Evolutionary conservation across 2,113 vertebrate species (phyloP).

Genomic region (Pantherophis guttatus): DNA sequence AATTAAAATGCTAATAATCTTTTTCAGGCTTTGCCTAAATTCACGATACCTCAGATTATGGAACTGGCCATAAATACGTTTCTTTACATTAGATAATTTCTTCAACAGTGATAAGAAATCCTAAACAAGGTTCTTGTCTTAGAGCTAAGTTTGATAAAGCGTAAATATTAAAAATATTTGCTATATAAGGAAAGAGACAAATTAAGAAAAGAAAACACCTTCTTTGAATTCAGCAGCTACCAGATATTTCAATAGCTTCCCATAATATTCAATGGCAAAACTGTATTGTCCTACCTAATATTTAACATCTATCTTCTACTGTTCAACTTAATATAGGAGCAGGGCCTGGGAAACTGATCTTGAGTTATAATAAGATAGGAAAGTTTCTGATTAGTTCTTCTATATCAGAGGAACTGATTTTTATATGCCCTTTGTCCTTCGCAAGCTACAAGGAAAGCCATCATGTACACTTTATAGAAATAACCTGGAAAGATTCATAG

Average conservation of each 20-base stretch:
- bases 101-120: neutral
- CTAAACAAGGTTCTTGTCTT: neutral
- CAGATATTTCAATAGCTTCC: conserved; percentile 41
- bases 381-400: conserved; percentile 20
- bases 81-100: neutral
- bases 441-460: conserved; percentile 16
- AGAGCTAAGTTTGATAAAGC: conserved; percentile 9
- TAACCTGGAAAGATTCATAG: neutral
- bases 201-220: conserved; percentile 37
- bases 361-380: conserved; percentile 48
- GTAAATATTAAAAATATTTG: neutral
- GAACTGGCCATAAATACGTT: neutral
- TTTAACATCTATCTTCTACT: conserved; percentile 45
- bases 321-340: conserved; percentile 48
- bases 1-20: neutral
- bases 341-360: conserved; percentile 29
- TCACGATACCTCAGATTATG: neutral
- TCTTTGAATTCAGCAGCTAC: conserved; percentile 35
- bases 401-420: conserved; percentile 7
- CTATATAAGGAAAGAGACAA: conserved; percentile 10
- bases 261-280: conserved; percentile 37
- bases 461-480: neutral
- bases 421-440: neutral
- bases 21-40: neutral
- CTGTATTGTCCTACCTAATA: conserved; percentile 19